Percentiles rank a stretch among this genome's conserved stretches.
These are phyloP conservation scores for Geodia barretti DNA, from an alignment of 37 sponge, comb jelly and placozoan genomes.

Conservation along the genomic window DNA sequence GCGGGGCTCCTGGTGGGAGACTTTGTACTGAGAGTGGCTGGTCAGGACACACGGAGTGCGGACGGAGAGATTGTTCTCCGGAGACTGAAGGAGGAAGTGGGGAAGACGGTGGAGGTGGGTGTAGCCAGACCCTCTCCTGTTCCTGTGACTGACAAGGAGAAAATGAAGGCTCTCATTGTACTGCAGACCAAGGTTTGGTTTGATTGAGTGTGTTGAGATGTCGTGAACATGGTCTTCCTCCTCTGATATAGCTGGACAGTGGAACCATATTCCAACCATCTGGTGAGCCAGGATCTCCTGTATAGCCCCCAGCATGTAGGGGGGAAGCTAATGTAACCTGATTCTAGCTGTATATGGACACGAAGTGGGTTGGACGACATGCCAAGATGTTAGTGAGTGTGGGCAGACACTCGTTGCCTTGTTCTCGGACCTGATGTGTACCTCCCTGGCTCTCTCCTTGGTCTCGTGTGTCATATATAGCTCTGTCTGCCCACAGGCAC, in stretches of 20 bases:
- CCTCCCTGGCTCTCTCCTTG: conserved; percentile 32
- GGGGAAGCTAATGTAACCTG: too few species aligned
- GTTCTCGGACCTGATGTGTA: too few species aligned
- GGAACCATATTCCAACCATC: neutral
- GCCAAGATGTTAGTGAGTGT: too few species aligned
- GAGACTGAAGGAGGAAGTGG: conserved; percentile 21
- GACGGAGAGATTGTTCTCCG: conserved; percentile 9
- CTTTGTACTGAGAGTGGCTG: conserved; percentile 46
- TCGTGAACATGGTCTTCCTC: neutral
- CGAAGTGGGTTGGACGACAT: too few species aligned
- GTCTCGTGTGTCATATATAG: neutral
- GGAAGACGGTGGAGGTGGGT: conserved; percentile 23
- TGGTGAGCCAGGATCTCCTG: too few species aligned
- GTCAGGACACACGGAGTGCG: conserved; percentile 16
- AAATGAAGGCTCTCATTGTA: conserved; percentile 20
- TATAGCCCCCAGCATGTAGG: too few species aligned
- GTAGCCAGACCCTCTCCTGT: conserved; percentile 50
- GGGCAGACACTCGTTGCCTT: too few species aligned
- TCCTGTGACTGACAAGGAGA: conserved; percentile 37
- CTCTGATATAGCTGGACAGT: neutral
- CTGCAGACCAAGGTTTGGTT: conserved; percentile 44
- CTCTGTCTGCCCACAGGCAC: neutral
- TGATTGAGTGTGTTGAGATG: conserved; percentile 29
- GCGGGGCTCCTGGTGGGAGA: conserved; percentile 57
- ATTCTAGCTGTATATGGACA: too few species aligned